A percentile compares a stretch with the other conserved stretches of the same genome.
Conservation (phyloP, 1,140 invertebrate genomes). For the Heliothis subflexa region DNA sequence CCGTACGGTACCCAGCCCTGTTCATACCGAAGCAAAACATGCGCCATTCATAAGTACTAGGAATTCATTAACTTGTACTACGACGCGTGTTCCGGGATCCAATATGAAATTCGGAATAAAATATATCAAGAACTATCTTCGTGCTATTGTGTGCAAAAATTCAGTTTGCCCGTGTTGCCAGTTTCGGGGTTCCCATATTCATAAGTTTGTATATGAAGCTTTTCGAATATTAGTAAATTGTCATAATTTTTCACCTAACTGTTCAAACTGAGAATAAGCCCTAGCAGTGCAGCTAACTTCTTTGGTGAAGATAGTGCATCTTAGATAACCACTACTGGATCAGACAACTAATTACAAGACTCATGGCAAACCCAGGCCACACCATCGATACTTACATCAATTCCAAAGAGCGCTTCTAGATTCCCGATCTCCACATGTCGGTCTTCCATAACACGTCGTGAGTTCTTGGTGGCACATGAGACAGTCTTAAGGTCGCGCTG, state of each 20-base stretch:
- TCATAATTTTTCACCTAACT: too few relatives aligned
- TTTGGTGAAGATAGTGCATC: too few relatives aligned
- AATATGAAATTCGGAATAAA: neutral
- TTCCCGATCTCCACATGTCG: slow-evolving; percentile 92
- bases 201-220: too few relatives aligned
- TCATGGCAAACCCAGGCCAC: neutral
- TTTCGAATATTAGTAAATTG: too few relatives aligned
- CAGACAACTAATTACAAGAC: too few relatives aligned
- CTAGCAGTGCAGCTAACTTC: too few relatives aligned
- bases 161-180: too few relatives aligned
- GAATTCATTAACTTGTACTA: slow-evolving; percentile 12
- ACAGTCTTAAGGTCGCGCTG: slow-evolving; percentile 84
- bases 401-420: slow-evolving; percentile 90
- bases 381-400: slow-evolving; percentile 82
- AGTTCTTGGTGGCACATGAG: slow-evolving; percentile 92
- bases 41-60: slow-evolving; percentile 27
- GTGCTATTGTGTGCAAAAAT: neutral
- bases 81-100: neutral
- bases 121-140: neutral
- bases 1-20: slow-evolving; percentile 7
- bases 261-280: too few relatives aligned
- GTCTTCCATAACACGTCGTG: slow-evolving; percentile 95
- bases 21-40: slow-evolving; percentile 1
- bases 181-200: too few relatives aligned
- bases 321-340: too few relatives aligned